Conservation (phyloP, 2,797 vertebrate species). For the Sebastes goodei region DNA sequence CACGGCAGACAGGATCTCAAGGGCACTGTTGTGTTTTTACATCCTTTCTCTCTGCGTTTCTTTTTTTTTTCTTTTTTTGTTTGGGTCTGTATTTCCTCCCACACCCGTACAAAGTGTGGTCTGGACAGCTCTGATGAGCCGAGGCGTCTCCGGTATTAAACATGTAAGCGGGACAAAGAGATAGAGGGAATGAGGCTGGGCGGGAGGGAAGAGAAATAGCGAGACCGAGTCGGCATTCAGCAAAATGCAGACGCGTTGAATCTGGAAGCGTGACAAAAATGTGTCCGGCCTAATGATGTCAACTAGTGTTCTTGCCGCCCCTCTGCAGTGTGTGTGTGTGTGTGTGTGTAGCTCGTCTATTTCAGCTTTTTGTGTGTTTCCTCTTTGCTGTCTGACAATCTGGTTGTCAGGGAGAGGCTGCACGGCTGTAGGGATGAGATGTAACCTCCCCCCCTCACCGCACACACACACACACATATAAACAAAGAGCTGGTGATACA, state of each 20-base stretch:
- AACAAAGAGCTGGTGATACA: not conserved
- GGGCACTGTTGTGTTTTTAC: slow-evolving; percentile 43
- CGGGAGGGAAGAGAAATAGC: slow-evolving; percentile 43
- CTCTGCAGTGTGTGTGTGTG: slow-evolving; percentile 51
- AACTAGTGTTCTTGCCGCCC: slow-evolving; percentile 71
- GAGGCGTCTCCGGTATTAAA: slow-evolving; percentile 65
- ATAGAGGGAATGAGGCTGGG: slow-evolving; percentile 33
- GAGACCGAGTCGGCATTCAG: slow-evolving; percentile 70
- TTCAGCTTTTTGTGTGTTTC: slow-evolving; percentile 52
- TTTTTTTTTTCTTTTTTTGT: not conserved
- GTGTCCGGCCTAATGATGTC: slow-evolving; percentile 83
- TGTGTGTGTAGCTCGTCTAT: slow-evolving; percentile 11
- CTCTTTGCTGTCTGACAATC: slow-evolving; percentile 54
- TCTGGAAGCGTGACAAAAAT: slow-evolving; percentile 85
- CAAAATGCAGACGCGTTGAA: slow-evolving; percentile 78
- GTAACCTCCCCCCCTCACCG: not conserved
- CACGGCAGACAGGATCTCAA: slow-evolving; percentile 22
- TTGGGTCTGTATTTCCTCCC: slow-evolving; percentile 49
- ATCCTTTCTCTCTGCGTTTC: slow-evolving; percentile 17
- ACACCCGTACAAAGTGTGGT: slow-evolving; percentile 43
- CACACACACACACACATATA: not conserved
- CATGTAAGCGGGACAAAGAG: slow-evolving; percentile 68
- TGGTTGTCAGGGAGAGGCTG: slow-evolving; percentile 55
- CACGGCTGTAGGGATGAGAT: slow-evolving; percentile 34
- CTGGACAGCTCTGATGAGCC: slow-evolving; percentile 66